Base-by-base conservation (phyloP, 1,140 invertebrate species). In the Conus betulinus region DNA sequence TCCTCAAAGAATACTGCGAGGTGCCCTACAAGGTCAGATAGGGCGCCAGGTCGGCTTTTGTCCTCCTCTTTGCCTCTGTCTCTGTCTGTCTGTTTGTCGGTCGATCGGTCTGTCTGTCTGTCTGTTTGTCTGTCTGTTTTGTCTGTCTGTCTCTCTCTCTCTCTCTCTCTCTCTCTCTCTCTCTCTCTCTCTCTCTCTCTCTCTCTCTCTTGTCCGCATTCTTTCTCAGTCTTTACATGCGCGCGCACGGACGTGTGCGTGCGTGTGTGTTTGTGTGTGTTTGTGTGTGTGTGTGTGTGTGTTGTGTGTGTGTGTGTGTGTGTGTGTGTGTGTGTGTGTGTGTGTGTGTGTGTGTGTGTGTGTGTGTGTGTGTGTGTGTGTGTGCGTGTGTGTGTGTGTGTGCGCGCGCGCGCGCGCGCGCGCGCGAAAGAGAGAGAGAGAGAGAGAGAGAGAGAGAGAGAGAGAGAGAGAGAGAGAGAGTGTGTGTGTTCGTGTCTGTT, bases 1-100 rank as follows among this genome's bases (percentile, higher is more conserved):
- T 95, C 93, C 90, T 95, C 11, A 89, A 81, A 55, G 95, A 95
- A 89, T 95, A 95, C 90, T 87, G 88, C 3, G 92, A 93, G 52
- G 94, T 95, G 63, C 95, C 95, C 53, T 95, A 91, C 90, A 96
- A 97, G 95, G 96, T 96, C 88, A 87, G 39, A 39, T 39, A 39
- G 39, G 39, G 39, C 39, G 60, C 27, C 13, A 60, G 3, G 17
- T 51, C 25, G 15, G 25, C 25, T 76, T 60, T 51, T 74, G 20
- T 23, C n/a, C 52, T 76, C 15, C 39, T 20, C 6, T 88, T 83
- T 60, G 57, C 4, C 57, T n/a, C 23, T 25, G 17, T 88, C 39
- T 71, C 25, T 78, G 51, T 51, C 15, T 57, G 25, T n/a, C 23
- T 51, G 17, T 84, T n/a, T 78, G 8, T 87, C 25, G 17, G 13